A percentile compares a stretch with the other conserved stretches of the same genome.
Evolutionary conservation across 2,888 invertebrate species (phyloP).

Genomic region (Philaethria dido): DNA sequence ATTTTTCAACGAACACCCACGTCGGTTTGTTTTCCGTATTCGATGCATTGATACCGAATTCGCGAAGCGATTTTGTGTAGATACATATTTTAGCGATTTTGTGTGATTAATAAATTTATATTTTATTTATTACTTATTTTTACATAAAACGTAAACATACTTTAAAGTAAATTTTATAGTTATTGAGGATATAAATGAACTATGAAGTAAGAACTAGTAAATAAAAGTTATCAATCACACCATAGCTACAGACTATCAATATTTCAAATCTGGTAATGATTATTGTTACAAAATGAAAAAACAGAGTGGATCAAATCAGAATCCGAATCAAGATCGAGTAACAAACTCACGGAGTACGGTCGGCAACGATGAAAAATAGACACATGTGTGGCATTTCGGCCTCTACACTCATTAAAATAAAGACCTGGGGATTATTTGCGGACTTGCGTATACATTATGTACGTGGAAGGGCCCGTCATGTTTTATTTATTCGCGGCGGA

Average conservation of each 20-base stretch:
- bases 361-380: constrained; percentile 21
- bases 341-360: constrained; percentile 60
- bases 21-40: constrained; percentile 36
- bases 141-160: neutral
- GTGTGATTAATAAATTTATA: neutral
- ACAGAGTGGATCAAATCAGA: constrained; percentile 73
- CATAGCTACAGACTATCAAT: constrained; percentile 35
- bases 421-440: constrained; percentile 41
- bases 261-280: constrained; percentile 40
- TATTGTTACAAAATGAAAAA: constrained; percentile 46
- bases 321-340: constrained; percentile 76
- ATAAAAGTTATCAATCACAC: constrained; percentile 25
- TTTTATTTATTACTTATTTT: neutral
- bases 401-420: constrained; percentile 42
- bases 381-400: constrained; percentile 30
- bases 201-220: neutral
- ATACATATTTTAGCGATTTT: neutral
- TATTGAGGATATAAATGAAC: constrained; percentile 6
- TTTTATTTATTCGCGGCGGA: constrained; percentile 82
- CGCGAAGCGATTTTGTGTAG: constrained; percentile 29
- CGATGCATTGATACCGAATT: constrained; percentile 29
- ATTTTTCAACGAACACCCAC: constrained; percentile 46
- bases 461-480: constrained; percentile 82
- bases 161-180: neutral
- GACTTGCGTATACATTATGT: constrained; percentile 53